A percentile compares a stretch with the other conserved stretches of the same genome.
phyloP scores from a whole-genome alignment of 2,888 invertebrate species.

The Drosophila algonquin region DNA sequence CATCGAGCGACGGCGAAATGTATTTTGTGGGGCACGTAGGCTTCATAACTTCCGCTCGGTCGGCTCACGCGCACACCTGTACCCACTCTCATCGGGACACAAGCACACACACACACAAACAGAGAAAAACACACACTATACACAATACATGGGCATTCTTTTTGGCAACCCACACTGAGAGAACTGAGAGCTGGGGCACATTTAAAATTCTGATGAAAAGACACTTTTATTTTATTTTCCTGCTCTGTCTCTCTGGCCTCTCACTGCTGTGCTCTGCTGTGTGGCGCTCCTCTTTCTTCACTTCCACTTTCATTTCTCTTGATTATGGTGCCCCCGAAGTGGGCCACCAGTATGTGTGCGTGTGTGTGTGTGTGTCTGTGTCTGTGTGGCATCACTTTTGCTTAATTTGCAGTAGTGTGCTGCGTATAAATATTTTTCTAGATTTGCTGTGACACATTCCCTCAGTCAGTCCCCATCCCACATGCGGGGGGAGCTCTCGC shows the following conservation, averaged over 20 bases:
- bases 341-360: background rate
- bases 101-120: slow-evolving; percentile 27
- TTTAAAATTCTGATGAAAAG: slow-evolving; percentile 79
- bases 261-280: slow-evolving; percentile 2
- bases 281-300: slow-evolving; percentile 7
- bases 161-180: slow-evolving; percentile 40
- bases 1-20: slow-evolving; percentile 59
- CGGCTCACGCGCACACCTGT: slow-evolving; percentile 67
- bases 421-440: slow-evolving; percentile 38
- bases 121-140: slow-evolving; percentile 18
- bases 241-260: slow-evolving; percentile 1
- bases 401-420: slow-evolving; percentile 29
- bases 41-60: slow-evolving; percentile 71
- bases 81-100: slow-evolving; percentile 43
- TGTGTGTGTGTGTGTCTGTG: slow-evolving; percentile 18
- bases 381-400: slow-evolving; percentile 22
- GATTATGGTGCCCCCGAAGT: slow-evolving; percentile 24
- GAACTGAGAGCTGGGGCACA: slow-evolving; percentile 37
- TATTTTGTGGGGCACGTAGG: slow-evolving; percentile 67
- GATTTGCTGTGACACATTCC: slow-evolving; percentile 16
- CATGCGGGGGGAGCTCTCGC: slow-evolving; percentile 3
- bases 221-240: slow-evolving; percentile 70
- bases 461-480: background rate
- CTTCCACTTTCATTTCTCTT: slow-evolving; percentile 19
- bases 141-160: slow-evolving; percentile 32